These are phyloP conservation scores for Telenomus remus DNA, from an alignment of 1,140 invertebrate genomes.

Conservation along the genomic window DNA sequence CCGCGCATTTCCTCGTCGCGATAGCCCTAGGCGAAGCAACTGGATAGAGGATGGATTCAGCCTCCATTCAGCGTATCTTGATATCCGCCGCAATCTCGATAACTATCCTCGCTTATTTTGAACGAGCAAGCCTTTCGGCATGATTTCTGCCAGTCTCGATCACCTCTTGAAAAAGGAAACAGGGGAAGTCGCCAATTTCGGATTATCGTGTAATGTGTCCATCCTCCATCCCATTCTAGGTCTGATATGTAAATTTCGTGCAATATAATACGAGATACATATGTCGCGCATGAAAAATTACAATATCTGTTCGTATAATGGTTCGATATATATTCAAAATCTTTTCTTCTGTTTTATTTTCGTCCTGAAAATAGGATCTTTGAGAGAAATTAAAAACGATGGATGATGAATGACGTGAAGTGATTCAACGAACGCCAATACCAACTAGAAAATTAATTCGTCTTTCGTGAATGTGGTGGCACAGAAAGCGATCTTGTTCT, in stretches of 20 bases:
- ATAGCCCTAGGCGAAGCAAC: constrained; percentile 62
- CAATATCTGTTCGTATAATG: too few relatives aligned
- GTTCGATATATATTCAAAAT: too few relatives aligned
- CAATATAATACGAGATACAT: neutral
- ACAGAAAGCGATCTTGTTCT: constrained; percentile 52
- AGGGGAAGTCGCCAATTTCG: constrained; percentile 37
- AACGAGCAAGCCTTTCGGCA: constrained; percentile 51
- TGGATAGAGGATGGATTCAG: constrained; percentile 63
- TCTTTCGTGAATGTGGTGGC: constrained; percentile 37
- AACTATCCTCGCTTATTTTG: constrained; percentile 60
- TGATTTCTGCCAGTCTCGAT: constrained; percentile 54
- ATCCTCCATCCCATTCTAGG: constrained; percentile 9
- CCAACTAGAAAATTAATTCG: constrained; percentile 41
- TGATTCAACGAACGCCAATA: constrained; percentile 29
- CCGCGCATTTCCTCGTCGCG: constrained; percentile 58
- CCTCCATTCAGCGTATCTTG: constrained; percentile 63
- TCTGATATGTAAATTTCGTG: constrained; percentile 28
- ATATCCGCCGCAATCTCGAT: constrained; percentile 66
- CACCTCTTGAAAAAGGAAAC: constrained; percentile 28
- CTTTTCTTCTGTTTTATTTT: too few relatives aligned
- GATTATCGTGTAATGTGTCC: constrained; percentile 42
- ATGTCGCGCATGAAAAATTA: too few relatives aligned
- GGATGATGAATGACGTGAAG: neutral
- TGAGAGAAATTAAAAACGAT: neutral
- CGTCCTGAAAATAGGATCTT: neutral